Conservation (phyloP, 2,797 vertebrate species). For the Sebastes kiyomatsui region DNA sequence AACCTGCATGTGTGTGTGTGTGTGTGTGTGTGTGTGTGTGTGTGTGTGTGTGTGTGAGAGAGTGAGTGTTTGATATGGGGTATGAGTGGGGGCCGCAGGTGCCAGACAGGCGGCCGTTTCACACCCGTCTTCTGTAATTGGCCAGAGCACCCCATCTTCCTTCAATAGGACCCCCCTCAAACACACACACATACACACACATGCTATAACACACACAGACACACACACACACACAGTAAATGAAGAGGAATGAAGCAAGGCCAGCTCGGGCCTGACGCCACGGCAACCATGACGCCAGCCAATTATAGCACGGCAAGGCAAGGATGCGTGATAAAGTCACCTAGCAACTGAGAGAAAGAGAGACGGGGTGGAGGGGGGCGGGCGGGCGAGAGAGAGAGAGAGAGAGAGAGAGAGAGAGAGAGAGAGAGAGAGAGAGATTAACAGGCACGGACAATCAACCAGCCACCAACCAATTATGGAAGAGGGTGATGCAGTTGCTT, state of each 20-base stretch:
- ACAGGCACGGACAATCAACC: conserved; percentile 77
- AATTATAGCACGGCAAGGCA: conserved; percentile 85
- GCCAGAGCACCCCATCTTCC: conserved; percentile 63
- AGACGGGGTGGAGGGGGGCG: conserved; percentile 16
- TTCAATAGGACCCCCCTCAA: conserved; percentile 59
- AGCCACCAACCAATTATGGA: conserved; percentile 76
- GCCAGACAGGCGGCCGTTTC: conserved; percentile 84
- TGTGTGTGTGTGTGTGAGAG: conserved; percentile 16
- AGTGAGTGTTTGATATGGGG: conserved; percentile 49
- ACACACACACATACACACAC: neutral
- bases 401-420: conserved; percentile 33
- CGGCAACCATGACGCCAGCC: conserved; percentile 86
- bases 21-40: conserved; percentile 20
- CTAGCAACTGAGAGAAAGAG: conserved; percentile 85
- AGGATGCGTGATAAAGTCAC: conserved; percentile 85
- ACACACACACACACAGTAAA: conserved; percentile 46
- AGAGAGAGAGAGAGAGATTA: conserved; percentile 68
- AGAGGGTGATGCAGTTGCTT: conserved; percentile 86
- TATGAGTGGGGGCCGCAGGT: conserved; percentile 80
- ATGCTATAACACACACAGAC: neutral
- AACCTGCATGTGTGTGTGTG: conserved; percentile 38
- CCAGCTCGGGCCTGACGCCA: conserved; percentile 81
- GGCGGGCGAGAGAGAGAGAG: neutral
- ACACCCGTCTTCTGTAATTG: conserved; percentile 89
- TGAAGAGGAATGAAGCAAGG: conserved; percentile 82